phyloP scores from a whole-genome alignment of 2,888 invertebrate genomes.

The Sturmia bella region DNA sequence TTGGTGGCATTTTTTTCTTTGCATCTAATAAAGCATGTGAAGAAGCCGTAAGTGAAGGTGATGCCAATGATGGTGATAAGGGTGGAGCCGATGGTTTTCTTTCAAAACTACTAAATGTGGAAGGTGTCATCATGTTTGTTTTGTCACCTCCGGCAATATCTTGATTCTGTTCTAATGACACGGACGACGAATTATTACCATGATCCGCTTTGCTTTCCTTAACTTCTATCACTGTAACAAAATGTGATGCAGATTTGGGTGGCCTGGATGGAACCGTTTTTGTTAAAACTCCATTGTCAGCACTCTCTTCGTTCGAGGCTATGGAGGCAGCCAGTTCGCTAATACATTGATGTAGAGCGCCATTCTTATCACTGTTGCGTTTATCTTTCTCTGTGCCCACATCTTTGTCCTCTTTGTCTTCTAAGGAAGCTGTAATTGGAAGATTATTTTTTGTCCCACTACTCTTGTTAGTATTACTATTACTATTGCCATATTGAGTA shows the following conservation, averaged over 20 bases:
- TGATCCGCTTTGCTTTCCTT: conserved; percentile 85
- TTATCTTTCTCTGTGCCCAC: conserved; percentile 79
- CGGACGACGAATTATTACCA: conserved; percentile 57
- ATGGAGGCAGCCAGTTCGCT: conserved; percentile 86
- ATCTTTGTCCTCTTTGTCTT: conserved; percentile 79
- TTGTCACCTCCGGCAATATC: conserved; percentile 60
- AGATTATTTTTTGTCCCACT: conserved; percentile 71
- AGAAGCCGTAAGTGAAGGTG: conserved; percentile 83
- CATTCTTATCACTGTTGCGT: conserved; percentile 78
- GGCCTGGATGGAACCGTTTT: conserved; percentile 43
- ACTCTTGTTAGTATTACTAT: conserved; percentile 59
- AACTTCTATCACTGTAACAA: conserved; percentile 94
- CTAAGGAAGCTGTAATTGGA: conserved; percentile 51
- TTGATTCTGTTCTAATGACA: conserved; percentile 69
- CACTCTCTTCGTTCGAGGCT: conserved; percentile 75
- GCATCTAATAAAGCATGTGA: conserved; percentile 82
- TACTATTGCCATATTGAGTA: conserved; percentile 65
- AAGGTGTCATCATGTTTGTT: conserved; percentile 68
- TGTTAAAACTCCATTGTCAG: conserved; percentile 50
- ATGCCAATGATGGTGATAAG: conserved; percentile 82
- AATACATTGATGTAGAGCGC: conserved; percentile 85
- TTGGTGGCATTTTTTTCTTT: conserved; percentile 86
- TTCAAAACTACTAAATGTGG: conserved; percentile 79
- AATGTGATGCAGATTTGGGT: conserved; percentile 82
- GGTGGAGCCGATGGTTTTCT: conserved; percentile 78